phyloP scores from a whole-genome alignment of 2,888 invertebrate genomes.

The Pelosia muscerda region DNA sequence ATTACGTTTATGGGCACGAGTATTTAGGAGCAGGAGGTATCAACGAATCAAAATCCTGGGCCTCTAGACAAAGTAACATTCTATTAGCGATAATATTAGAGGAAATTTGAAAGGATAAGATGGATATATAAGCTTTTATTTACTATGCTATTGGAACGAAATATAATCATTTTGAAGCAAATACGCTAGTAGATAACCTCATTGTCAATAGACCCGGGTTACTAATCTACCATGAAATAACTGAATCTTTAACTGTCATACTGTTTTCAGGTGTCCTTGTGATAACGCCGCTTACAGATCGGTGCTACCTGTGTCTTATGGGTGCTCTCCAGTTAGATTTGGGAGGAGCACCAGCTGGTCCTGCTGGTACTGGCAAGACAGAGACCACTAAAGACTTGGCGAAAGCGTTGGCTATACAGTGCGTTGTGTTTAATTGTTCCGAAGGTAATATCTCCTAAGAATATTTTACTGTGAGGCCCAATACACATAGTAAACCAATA shows the following conservation, averaged over 20 bases:
- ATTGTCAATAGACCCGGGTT: neutral
- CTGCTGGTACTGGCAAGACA: slow-evolving; percentile 95
- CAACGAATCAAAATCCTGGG: neutral
- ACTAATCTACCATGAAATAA: neutral
- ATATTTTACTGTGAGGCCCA: no score
- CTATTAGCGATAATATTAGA: no score
- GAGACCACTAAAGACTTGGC: slow-evolving; percentile 97
- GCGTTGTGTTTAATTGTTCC: slow-evolving; percentile 97
- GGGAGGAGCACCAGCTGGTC: slow-evolving; percentile 96
- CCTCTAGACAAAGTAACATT: no score
- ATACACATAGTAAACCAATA: neutral
- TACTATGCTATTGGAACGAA: no score
- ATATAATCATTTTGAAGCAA: no score
- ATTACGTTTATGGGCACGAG: slow-evolving; percentile 95
- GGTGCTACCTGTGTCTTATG: slow-evolving; percentile 95
- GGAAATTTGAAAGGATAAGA: no score
- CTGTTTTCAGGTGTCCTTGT: slow-evolving; percentile 89
- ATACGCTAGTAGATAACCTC: no score
- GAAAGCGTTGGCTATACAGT: slow-evolving; percentile 95
- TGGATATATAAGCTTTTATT: no score
- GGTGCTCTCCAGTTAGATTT: slow-evolving; percentile 95
- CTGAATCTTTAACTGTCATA: neutral
- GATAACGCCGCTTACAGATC: slow-evolving; percentile 96
- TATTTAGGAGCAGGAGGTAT: slow-evolving; percentile 93
- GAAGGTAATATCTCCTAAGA: slow-evolving; percentile 87